Percentiles rank a stretch among this genome's conserved stretches.
phyloP scores from a whole-genome alignment of 2,113 vertebrate genomes.

The Coracopsis vasa region DNA sequence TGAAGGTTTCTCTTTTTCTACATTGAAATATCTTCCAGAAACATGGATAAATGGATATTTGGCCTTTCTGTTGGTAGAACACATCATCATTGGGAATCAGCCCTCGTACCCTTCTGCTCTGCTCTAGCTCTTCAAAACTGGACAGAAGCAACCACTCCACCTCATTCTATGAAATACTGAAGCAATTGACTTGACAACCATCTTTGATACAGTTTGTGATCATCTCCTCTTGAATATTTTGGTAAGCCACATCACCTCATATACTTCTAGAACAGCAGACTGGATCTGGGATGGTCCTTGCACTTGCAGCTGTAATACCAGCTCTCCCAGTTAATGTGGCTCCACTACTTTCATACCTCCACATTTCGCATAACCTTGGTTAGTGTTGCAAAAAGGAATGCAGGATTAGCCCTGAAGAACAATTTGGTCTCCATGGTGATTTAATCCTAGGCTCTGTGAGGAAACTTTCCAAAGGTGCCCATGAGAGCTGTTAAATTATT shows the following conservation, averaged over 20 bases:
- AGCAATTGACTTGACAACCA: background rate
- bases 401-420: slow-evolving; percentile 4
- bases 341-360: background rate
- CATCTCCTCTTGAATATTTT: background rate
- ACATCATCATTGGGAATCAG: background rate
- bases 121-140: background rate
- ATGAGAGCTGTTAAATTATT: slow-evolving; percentile 41
- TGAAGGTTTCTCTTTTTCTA: background rate
- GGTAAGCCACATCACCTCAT: background rate
- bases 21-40: background rate
- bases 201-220: background rate
- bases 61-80: background rate
- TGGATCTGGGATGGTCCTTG: background rate
- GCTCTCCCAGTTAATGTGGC: background rate
- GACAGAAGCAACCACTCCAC: background rate
- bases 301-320: background rate
- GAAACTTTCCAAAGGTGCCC: slow-evolving; percentile 25
- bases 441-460: slow-evolving; percentile 15
- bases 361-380: background rate
- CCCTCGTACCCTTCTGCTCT: background rate
- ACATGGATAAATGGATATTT: background rate
- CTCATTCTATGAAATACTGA: background rate
- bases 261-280: background rate
- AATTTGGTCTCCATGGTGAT: background rate
- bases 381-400: background rate